phyloP scores from a whole-genome alignment of 2,888 invertebrate species.

The Gymnoscelis rufifasciata region DNA sequence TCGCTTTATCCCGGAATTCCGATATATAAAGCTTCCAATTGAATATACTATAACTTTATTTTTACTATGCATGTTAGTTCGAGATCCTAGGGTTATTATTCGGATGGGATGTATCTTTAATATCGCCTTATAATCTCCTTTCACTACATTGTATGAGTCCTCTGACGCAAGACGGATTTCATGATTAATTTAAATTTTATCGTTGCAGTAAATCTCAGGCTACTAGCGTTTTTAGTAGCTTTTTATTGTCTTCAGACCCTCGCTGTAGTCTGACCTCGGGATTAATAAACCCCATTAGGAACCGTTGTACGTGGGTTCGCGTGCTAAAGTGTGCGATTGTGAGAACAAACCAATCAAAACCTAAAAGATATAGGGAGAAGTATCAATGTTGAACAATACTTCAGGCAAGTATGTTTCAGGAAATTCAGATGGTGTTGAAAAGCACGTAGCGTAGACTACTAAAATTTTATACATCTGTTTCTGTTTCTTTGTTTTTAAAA shows the following conservation, averaged over 20 bases:
- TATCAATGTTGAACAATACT: neutral
- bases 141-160: conserved; percentile 13
- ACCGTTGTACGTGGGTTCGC: conserved; percentile 6
- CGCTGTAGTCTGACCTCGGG: conserved; percentile 35
- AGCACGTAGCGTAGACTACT: neutral
- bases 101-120: no score
- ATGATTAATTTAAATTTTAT: conserved; percentile 54
- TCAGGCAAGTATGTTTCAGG: neutral
- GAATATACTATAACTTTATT: no score
- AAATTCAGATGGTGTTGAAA: neutral
- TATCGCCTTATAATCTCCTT: neutral
- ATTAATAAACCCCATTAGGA: conserved; percentile 26
- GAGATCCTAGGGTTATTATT: no score
- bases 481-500: no score
- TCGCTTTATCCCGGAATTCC: neutral
- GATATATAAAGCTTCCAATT: no score
- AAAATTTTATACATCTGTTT: no score
- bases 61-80: no score
- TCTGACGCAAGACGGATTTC: conserved; percentile 29
- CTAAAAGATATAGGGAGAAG: neutral
- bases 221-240: conserved; percentile 47
- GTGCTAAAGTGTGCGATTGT: neutral
- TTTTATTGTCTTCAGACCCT: conserved; percentile 47
- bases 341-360: neutral
- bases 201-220: conserved; percentile 45